Percentiles rank a stretch among this genome's conserved stretches.
Conservation (phyloP, 2,113 vertebrate genomes). For the Muntiacus muntjak region DNA sequence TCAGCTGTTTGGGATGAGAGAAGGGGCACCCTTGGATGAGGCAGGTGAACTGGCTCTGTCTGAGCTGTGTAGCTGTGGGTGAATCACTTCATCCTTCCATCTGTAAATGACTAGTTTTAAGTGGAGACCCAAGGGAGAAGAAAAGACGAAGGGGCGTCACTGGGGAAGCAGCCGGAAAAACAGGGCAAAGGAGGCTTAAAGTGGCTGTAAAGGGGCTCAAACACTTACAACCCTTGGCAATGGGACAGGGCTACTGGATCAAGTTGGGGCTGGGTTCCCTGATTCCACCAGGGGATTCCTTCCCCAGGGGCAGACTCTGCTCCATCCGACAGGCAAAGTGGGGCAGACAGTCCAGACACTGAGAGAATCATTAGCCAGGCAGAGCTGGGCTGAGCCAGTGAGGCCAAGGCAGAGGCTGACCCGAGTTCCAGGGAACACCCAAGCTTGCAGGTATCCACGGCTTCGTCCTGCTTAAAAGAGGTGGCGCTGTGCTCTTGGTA, state of each 20-base stretch:
- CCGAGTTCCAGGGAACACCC: not conserved
- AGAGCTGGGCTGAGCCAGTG: not conserved
- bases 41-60: not conserved
- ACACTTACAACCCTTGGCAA: not conserved
- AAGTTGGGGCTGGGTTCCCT: not conserved
- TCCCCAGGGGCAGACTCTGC: not conserved
- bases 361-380: slow-evolving; percentile 32
- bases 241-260: not conserved
- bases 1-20: not conserved
- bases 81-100: not conserved
- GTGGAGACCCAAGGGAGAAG: not conserved
- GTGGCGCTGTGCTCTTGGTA: not conserved
- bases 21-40: not conserved
- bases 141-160: not conserved
- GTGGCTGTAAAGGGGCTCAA: not conserved
- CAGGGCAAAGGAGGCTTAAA: accelerated
- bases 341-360: not conserved
- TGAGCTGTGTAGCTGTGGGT: not conserved
- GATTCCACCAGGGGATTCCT: not conserved
- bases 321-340: not conserved
- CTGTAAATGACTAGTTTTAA: not conserved
- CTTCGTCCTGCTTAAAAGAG: not conserved
- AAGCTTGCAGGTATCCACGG: not conserved
- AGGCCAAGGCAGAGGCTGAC: not conserved
- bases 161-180: not conserved